Conservation (phyloP, 2,888 invertebrate genomes). For the Eurois occulta region DNA sequence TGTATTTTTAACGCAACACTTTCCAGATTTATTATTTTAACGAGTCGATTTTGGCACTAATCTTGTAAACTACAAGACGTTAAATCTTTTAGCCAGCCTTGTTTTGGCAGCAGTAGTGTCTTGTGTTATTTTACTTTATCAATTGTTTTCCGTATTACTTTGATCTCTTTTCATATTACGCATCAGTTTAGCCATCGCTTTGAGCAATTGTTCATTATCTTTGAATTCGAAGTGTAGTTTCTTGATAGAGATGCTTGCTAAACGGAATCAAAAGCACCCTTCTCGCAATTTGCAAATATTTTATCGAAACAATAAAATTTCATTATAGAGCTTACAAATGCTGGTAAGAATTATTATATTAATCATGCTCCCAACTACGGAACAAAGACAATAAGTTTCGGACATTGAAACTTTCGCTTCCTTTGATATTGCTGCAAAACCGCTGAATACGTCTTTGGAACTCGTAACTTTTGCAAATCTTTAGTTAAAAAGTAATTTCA, state of each 20-base stretch:
- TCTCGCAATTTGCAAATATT: neutral
- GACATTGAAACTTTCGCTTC: slow-evolving; percentile 62
- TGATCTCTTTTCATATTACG: neutral
- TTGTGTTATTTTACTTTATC: slow-evolving; percentile 18
- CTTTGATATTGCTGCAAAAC: slow-evolving; percentile 57
- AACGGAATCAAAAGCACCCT: neutral
- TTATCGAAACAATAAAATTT: slow-evolving; percentile 20
- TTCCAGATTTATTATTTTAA: slow-evolving; percentile 56
- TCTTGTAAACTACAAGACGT: slow-evolving; percentile 69
- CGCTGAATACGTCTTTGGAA: slow-evolving; percentile 58
- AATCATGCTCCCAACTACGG: slow-evolving; percentile 49
- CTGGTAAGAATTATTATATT: slow-evolving; percentile 57
- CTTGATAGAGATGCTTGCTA: neutral
- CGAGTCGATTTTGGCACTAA: slow-evolving; percentile 72
- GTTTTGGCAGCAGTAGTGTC: slow-evolving; percentile 65
- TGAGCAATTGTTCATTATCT: neutral
- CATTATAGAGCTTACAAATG: slow-evolving; percentile 32
- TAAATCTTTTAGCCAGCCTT: slow-evolving; percentile 58
- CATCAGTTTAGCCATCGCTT: neutral
- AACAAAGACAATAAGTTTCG: slow-evolving; percentile 64
- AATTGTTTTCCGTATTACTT: neutral
- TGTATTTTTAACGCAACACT: slow-evolving; percentile 1
- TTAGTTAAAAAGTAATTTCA: slow-evolving; percentile 36
- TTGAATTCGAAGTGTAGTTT: neutral
- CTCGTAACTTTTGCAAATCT: slow-evolving; percentile 60